Conservation (phyloP, 2,888 invertebrate species). For the Xestia sexstrigata region DNA sequence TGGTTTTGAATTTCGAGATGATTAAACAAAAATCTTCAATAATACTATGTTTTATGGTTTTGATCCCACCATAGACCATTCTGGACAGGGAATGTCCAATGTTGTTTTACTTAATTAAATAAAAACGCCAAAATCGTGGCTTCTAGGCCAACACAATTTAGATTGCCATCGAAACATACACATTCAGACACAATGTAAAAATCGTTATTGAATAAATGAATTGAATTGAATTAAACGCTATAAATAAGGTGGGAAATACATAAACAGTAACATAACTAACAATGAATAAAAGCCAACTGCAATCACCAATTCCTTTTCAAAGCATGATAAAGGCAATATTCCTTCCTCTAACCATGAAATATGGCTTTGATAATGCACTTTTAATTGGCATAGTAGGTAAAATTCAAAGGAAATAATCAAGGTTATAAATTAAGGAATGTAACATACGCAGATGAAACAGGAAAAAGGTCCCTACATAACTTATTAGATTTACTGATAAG, state of each 20-base stretch:
- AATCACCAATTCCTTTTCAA: not conserved
- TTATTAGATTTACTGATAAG: conserved; percentile 3
- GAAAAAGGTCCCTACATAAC: not conserved
- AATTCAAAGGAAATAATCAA: not conserved
- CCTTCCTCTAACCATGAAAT: not conserved
- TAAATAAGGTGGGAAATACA: not conserved
- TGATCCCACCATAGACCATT: not conserved
- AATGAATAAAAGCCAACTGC: not conserved
- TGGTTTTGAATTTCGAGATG: too few species aligned
- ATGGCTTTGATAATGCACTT: not conserved
- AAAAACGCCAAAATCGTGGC: not conserved
- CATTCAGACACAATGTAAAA: too few species aligned
- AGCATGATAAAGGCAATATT: not conserved
- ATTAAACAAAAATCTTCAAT: not conserved
- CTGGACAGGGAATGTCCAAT: not conserved
- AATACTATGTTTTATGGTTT: not conserved
- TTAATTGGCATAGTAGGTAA: conserved; percentile 7
- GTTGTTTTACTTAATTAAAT: not conserved
- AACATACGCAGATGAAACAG: not conserved
- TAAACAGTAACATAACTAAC: not conserved
- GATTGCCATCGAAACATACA: not conserved
- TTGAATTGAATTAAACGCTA: too few species aligned
- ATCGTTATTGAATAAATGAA: too few species aligned
- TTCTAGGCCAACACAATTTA: not conserved
- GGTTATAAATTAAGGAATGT: conserved; percentile 22